Evolutionary conservation across 2,113 vertebrate species (phyloP).

Genomic region (Lontra canadensis): DNA sequence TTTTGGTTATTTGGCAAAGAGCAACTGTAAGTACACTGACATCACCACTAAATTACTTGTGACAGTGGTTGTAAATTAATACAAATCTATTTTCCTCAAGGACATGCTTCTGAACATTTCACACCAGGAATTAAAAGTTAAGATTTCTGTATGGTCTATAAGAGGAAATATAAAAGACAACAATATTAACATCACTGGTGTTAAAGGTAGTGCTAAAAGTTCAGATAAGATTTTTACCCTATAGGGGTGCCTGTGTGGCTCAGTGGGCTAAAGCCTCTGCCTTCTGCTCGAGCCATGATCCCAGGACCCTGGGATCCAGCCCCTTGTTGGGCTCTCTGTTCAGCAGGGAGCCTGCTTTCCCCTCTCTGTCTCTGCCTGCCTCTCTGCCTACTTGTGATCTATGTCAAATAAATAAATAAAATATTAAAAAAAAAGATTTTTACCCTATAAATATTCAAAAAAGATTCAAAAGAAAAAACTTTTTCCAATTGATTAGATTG

Average conservation of each 20-base stretch:
- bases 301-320: too few relatives aligned
- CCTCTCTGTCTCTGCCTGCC: too few relatives aligned
- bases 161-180: neutral
- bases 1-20: neutral
- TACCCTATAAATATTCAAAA: neutral
- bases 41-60: slow-evolving; percentile 29
- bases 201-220: neutral
- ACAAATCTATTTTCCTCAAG: neutral
- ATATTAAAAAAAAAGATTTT: neutral
- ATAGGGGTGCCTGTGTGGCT: too few relatives aligned
- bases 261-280: too few relatives aligned
- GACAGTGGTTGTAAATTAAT: neutral
- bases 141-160: neutral
- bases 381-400: too few relatives aligned
- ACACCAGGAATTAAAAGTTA: slow-evolving; percentile 2
- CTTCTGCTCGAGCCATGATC: too few relatives aligned
- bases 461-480: neutral
- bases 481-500: neutral
- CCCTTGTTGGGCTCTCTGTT: too few relatives aligned
- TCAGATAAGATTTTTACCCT: neutral
- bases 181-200: neutral
- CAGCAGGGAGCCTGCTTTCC: too few relatives aligned
- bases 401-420: too few relatives aligned
- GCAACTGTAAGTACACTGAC: neutral
- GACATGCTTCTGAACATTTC: neutral